A percentile compares a stretch with the other conserved stretches of the same genome.
phyloP scores from a whole-genome alignment of 2,888 invertebrate genomes.

The Diarsia rubi region DNA sequence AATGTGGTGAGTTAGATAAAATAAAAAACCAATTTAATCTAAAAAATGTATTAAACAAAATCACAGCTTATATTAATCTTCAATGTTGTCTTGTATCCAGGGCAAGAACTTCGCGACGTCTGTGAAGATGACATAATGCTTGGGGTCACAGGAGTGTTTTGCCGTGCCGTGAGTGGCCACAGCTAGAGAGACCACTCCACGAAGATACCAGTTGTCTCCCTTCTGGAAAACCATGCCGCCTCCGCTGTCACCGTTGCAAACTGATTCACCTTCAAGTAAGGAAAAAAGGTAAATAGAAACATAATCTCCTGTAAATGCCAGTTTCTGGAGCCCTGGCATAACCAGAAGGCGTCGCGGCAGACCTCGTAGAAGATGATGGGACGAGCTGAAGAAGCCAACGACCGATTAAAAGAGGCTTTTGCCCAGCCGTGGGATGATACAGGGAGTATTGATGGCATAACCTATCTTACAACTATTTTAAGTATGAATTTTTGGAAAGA shows the following conservation, averaged over 20 bases:
- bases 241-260: constrained; percentile 90
- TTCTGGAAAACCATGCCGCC: constrained; percentile 88
- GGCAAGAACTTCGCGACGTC: constrained; percentile 91
- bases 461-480: too few relatives aligned
- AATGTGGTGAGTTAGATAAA: too few relatives aligned
- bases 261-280: constrained; percentile 87
- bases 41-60: constrained; percentile 27
- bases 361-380: background rate
- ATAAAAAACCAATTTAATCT: background rate
- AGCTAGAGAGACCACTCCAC: constrained; percentile 90
- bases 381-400: background rate
- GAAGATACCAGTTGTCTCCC: constrained; percentile 83
- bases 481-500: too few relatives aligned
- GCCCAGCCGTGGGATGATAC: background rate
- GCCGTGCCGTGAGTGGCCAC: constrained; percentile 89
- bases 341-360: background rate
- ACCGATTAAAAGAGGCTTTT: background rate
- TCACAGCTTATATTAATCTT: constrained; percentile 60
- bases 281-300: background rate
- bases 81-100: constrained; percentile 86
- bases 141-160: constrained; percentile 89
- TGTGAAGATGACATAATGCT: constrained; percentile 91
- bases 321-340: too few relatives aligned
- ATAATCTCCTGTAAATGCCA: background rate
- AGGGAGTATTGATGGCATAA: background rate